Conservation (phyloP, 2,797 vertebrate species). For the Gadopsis marmoratus region DNA sequence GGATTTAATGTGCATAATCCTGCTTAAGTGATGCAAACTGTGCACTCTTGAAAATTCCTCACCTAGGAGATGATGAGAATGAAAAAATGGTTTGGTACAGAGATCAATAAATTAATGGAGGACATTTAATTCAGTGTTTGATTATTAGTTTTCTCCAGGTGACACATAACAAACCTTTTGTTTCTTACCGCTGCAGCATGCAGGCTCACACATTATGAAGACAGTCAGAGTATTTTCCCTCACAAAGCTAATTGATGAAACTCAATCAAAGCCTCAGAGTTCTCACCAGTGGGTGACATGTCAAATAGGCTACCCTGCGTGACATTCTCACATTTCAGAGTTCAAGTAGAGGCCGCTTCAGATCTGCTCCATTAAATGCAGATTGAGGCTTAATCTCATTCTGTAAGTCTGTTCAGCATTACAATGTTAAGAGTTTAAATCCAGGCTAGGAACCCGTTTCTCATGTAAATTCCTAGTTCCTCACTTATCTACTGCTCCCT, state of each 20-base stretch:
- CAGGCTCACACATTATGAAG: slow-evolving; percentile 48
- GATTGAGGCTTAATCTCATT: slow-evolving; percentile 86
- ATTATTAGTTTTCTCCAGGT: slow-evolving; percentile 26
- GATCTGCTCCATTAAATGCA: slow-evolving; percentile 87
- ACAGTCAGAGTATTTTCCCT: slow-evolving; percentile 62
- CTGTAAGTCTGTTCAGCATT: slow-evolving; percentile 85
- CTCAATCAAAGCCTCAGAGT: slow-evolving; percentile 80
- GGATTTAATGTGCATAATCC: neutral
- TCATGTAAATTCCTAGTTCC: slow-evolving; percentile 85
- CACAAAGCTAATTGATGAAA: slow-evolving; percentile 84
- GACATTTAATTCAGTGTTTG: neutral
- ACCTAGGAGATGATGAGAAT: neutral
- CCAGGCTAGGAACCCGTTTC: slow-evolving; percentile 84
- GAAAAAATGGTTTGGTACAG: neutral
- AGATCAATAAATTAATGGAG: neutral
- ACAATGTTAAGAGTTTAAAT: slow-evolving; percentile 85
- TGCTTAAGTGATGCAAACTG: neutral
- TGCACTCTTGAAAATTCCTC: neutral
- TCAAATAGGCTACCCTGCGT: slow-evolving; percentile 84
- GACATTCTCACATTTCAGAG: slow-evolving; percentile 86
- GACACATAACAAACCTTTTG: slow-evolving; percentile 4
- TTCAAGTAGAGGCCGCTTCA: slow-evolving; percentile 88
- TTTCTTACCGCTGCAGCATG: slow-evolving; percentile 15
- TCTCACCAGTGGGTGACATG: slow-evolving; percentile 85
- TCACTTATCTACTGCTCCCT: slow-evolving; percentile 70